Evolutionary conservation across 2,797 vertebrate species (phyloP).

Genomic region (Tympanoctomys barrerae): DNA sequence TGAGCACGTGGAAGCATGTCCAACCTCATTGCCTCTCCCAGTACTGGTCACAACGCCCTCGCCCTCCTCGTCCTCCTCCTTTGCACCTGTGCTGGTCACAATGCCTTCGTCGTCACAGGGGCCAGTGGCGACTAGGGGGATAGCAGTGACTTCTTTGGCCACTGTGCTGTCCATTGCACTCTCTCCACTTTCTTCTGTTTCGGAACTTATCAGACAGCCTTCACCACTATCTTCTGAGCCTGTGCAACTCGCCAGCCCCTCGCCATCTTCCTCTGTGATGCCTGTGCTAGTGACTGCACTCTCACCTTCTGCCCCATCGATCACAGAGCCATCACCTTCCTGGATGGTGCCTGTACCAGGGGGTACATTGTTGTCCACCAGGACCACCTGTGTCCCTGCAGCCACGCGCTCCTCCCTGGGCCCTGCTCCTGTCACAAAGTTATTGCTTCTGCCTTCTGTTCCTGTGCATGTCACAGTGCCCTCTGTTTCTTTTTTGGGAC

Average conservation of each 20-base stretch:
- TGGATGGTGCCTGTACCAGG: constrained; percentile 75
- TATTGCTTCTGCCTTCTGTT: constrained; percentile 84
- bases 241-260: constrained; percentile 84
- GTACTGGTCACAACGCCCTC: constrained; percentile 90
- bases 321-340: constrained; percentile 82
- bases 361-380: constrained; percentile 21
- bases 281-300: constrained; percentile 90
- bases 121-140: constrained; percentile 69
- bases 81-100: constrained; percentile 91
- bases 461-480: constrained; percentile 89
- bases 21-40: constrained; percentile 88
- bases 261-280: constrained; percentile 89
- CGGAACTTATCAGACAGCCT: constrained; percentile 85
- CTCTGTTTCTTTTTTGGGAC: constrained; percentile 84
- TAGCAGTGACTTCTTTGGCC: constrained; percentile 75
- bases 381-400: constrained; percentile 73
- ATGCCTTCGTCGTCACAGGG: constrained; percentile 88
- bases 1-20: constrained; percentile 84
- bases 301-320: constrained; percentile 85
- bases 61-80: constrained; percentile 91
- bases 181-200: constrained; percentile 85
- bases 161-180: constrained; percentile 85
- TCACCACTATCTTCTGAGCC: constrained; percentile 86
- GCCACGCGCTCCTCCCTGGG: constrained; percentile 80
- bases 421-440: constrained; percentile 82